phyloP scores from a whole-genome alignment of 2,888 invertebrate species.

The Ferdinandea cuprea region DNA sequence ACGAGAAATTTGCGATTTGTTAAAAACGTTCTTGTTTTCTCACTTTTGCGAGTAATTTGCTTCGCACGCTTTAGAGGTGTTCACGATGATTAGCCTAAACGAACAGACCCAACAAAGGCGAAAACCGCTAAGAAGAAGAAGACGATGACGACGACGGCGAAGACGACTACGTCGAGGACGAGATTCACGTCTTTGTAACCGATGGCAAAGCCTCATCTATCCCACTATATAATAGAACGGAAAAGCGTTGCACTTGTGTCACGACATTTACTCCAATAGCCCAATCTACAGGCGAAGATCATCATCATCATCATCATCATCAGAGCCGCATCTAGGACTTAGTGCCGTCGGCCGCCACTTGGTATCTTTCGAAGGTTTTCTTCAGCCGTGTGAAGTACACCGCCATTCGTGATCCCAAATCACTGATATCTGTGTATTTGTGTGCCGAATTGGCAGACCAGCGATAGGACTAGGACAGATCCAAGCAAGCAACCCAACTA shows the following conservation, averaged over 20 bases:
- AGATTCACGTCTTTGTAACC: conserved; percentile 41
- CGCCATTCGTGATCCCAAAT: conserved; percentile 72
- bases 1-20: conserved; percentile 65
- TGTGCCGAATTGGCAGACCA: conserved; percentile 66
- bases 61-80: conserved; percentile 67
- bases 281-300: conserved; percentile 63
- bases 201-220: conserved; percentile 35
- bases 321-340: conserved; percentile 34
- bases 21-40: conserved; percentile 74
- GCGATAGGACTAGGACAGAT: conserved; percentile 45
- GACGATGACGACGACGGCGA: neutral
- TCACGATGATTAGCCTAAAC: conserved; percentile 70
- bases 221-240: conserved; percentile 35
- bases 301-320: conserved; percentile 58
- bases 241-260: conserved; percentile 72
- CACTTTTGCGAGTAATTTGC: conserved; percentile 72
- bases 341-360: conserved; percentile 27
- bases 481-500: conserved; percentile 32
- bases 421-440: conserved; percentile 63
- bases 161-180: conserved; percentile 8
- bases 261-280: conserved; percentile 72
- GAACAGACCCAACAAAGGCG: conserved; percentile 44
- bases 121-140: conserved; percentile 17
- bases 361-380: conserved; percentile 39
- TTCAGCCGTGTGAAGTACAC: conserved; percentile 60